Evolutionary conservation across 2,113 vertebrate genomes (phyloP), one percentile per base, ranked within the genome.

Genomic region (Mormoops blainvillei): DNA sequence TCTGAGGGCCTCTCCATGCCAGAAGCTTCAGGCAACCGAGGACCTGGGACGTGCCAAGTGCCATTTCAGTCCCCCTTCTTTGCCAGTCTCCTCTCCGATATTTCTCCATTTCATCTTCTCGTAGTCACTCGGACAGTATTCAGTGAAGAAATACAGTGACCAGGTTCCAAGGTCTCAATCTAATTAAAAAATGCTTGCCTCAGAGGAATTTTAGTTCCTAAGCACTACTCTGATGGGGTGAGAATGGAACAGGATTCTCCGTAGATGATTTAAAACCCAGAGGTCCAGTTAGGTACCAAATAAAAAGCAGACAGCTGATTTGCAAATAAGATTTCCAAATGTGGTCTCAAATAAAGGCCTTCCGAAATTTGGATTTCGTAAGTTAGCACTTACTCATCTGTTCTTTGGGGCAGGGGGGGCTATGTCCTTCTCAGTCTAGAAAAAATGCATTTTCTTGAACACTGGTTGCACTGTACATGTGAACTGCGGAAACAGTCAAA

Each of bases 151-250:
- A 96, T 95, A 96, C 52, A 94, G 96, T 96, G 67, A 94, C 82
- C 94, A 95, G 86, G 91, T 91, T 97, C 97, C 94, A 94, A 96
- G 95, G 93, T 91, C 95, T 96, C 93, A 50, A 96, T 98, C 96
- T 98, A 97, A 98, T 97, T 97, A 96, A 95, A 95, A 97, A 94
- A 41, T 88, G 96, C 94, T 90, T 93, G 93, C 38, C 0, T 94
- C 0, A 1, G 93, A 94, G 91, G 96, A 96, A 96, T 96, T 91
- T 92, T 95, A 96, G 96, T 94, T 96, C 95, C 71, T 68, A 89
- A 91, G 95, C 96, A 91, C 95, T 95, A 89, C 96, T 95, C 85
- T 33, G 81, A 94, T 52, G 67, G 71, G 45, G 15, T 43, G 77
- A 22, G n/a, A 26, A n/a, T 28, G 52, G 22, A 24, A 33, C 4